Evolutionary conservation across 2,888 invertebrate species (phyloP), one percentile per base, ranked within the genome.

Genomic region (Orthosia incerta): DNA sequence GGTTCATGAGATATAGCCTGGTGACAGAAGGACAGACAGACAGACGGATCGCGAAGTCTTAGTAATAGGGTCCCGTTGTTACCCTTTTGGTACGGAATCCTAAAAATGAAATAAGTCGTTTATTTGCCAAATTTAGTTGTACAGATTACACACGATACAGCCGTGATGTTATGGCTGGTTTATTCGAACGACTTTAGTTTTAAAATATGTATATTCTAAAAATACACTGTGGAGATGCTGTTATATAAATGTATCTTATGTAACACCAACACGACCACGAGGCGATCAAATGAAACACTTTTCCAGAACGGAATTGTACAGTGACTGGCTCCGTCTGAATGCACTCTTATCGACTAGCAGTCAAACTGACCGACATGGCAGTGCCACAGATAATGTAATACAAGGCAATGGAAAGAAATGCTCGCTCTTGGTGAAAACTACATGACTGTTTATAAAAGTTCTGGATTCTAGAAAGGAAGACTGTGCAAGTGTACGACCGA

Each of bases 321-420:
- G 51, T 13, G 48, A 59, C 46, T 63, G 20, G 55, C 50, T 16
- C 5, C 53, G 55, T 56, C 16, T 71, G 63, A 60, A 64, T n/a
- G 12, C n/a, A 23, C 26, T 55, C 18, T 80, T 80, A 71, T 51
- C 48, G 39, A 46, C 51, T 12, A 39, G 60, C 53, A 50, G 51
- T 74, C n/a, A 13, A 65, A 48, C 20, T 53, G 64, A 9, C 26
- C 56, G 80, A 66, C 56, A 51, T 31, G 61, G 45, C 39, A 67
- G 39, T 61, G 60, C 45, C 18, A 26, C 55, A 56, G 55, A 56
- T 56, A 55, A 55, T 55, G 16, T 26, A 55, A 12, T 13, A 56
- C 56, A 50, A 57, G 56, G 45, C 39, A 68, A 61, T 64, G 60
- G 50, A 66, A 59, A 51, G 46, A 74, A 68, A 79, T 39, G 51